Percentiles rank a stretch among this genome's conserved stretches.
phyloP scores from a whole-genome alignment of 2,888 invertebrate species.

The Stramonita haemastoma region DNA sequence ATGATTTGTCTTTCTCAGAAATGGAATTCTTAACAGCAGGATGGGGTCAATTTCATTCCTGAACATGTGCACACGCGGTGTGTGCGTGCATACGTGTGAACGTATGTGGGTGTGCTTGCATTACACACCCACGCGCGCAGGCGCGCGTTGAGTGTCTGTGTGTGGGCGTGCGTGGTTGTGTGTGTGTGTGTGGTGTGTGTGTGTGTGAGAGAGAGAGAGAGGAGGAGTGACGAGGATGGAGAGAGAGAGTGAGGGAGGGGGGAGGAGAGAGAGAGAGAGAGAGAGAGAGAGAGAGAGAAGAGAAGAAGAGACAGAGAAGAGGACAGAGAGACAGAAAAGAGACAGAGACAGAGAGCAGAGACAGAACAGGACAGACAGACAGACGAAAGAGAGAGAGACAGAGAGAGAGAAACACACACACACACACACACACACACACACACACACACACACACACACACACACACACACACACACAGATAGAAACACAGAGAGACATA shows the following conservation, averaged over 20 bases:
- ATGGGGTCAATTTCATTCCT: no score
- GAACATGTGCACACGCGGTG: no score
- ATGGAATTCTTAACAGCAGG: no score
- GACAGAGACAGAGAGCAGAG: not conserved
- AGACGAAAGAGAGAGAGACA: not conserved
- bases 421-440: not conserved
- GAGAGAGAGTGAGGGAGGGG: not conserved
- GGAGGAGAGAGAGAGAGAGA: not conserved
- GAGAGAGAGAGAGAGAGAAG: not conserved
- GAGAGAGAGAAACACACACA: not conserved
- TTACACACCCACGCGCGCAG: no score
- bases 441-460: no score
- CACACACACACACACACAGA: not conserved
- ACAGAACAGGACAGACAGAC: not conserved
- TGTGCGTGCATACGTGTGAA: no score
- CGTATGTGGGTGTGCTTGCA: no score
- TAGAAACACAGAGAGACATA: not conserved
- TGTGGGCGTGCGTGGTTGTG: no score
- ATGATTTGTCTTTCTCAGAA: no score
- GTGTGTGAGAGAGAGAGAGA: not conserved
- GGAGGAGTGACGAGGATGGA: not conserved
- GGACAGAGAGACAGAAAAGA: not conserved
- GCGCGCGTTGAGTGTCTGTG: no score
- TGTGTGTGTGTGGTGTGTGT: no score
- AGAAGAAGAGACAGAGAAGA: not conserved